Percentiles rank a stretch among this genome's conserved stretches.
phyloP scores from a whole-genome alignment of 2,888 invertebrate species.

The Arrhopalites spinosus region DNA sequence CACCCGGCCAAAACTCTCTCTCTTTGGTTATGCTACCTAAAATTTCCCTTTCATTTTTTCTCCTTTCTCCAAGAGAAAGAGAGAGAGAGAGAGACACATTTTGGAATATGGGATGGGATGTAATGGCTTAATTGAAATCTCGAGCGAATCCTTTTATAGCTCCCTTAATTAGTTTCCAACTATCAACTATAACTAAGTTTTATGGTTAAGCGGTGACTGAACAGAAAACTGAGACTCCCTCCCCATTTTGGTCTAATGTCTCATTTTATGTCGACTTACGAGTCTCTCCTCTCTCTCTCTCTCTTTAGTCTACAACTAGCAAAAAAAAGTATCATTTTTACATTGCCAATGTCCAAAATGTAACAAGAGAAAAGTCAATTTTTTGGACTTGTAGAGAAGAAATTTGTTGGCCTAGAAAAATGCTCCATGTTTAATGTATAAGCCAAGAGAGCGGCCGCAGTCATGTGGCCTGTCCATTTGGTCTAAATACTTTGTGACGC shows the following conservation, averaged over 20 bases:
- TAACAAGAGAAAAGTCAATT: not conserved
- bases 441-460: not conserved
- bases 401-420: not conserved
- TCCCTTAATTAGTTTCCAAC: slow-evolving; percentile 32
- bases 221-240: not conserved
- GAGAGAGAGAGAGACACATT: too few species aligned
- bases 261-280: not conserved
- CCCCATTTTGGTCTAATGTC: not conserved
- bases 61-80: not conserved
- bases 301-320: not conserved
- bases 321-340: not conserved
- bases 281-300: not conserved
- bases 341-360: not conserved
- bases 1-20: too few species aligned
- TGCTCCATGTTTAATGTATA: not conserved
- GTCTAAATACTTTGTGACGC: slow-evolving; percentile 43
- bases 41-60: not conserved
- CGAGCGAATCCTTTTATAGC: slow-evolving; percentile 1
- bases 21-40: too few species aligned
- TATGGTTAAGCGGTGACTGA: slow-evolving; percentile 12
- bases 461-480: not conserved
- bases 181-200: slow-evolving; percentile 28
- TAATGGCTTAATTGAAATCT: slow-evolving; percentile 32
- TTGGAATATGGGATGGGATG: slow-evolving; percentile 12
- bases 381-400: not conserved